These are phyloP conservation scores for Notodonta ziczac DNA, from an alignment of 2,888 invertebrate genomes.

Conservation along the genomic window DNA sequence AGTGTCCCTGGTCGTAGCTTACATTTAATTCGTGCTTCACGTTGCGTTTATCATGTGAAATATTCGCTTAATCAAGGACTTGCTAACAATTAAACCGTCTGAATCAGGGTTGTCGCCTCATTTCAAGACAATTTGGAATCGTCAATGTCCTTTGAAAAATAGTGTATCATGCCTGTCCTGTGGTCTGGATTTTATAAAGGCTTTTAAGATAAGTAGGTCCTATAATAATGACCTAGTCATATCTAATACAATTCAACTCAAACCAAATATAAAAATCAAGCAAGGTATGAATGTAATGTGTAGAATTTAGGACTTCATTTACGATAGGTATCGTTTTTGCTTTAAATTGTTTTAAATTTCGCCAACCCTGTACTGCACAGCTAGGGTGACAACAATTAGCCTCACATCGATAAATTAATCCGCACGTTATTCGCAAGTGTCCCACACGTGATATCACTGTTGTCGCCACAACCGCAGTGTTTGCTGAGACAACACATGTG, in stretches of 20 bases:
- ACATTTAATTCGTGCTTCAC: no score
- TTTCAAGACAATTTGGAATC: neutral
- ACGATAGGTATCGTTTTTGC: neutral
- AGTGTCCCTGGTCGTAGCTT: no score
- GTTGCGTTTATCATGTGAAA: neutral
- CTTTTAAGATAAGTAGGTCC: no score
- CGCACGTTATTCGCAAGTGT: conserved; percentile 16
- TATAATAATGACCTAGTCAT: no score
- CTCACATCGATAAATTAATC: conserved; percentile 31
- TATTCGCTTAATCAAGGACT: conserved; percentile 12
- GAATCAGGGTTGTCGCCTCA: neutral
- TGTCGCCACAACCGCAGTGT: conserved; percentile 29
- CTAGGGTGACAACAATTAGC: conserved; percentile 18
- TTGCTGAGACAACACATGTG: conserved; percentile 30
- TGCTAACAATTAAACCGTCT: conserved; percentile 10
- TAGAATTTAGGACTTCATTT: no score
- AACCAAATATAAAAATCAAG: no score
- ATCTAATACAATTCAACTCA: no score
- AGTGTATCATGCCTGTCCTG: neutral
- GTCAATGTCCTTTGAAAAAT: neutral
- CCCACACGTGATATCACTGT: conserved; percentile 41
- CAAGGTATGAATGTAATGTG: no score
- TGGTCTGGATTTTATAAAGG: no score
- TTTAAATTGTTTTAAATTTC: neutral
- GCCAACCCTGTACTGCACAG: neutral